Evolutionary conservation across 2,113 vertebrate genomes (phyloP).

Genomic region (Tetrax tetrax): DNA sequence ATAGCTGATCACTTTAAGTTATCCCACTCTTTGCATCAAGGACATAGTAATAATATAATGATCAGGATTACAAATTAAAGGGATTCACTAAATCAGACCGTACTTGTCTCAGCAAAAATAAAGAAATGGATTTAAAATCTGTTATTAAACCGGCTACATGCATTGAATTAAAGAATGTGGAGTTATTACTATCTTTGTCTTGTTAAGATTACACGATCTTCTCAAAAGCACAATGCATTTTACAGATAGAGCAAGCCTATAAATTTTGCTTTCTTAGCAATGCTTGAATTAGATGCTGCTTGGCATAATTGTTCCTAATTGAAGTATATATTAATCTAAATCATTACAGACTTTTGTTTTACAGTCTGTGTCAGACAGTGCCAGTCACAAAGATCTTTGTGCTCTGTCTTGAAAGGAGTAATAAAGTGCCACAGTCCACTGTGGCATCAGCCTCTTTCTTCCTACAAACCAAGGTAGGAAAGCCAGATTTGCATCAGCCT

Average conservation of each 20-base stretch:
- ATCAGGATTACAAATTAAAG: slow-evolving; percentile 40
- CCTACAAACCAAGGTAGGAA: not conserved
- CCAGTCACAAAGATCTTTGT: not conserved
- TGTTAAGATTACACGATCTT: slow-evolving; percentile 27
- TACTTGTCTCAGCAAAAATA: slow-evolving; percentile 6
- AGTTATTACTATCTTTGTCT: slow-evolving; percentile 45
- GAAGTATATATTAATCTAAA: not conserved
- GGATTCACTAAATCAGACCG: slow-evolving; percentile 42
- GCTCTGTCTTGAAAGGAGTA: not conserved
- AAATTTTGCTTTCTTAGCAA: not conserved
- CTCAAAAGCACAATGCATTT: not conserved
- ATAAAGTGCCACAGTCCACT: not conserved
- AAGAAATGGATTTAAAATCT: slow-evolving; percentile 48
- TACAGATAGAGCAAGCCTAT: not conserved
- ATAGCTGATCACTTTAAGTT: slow-evolving; percentile 15
- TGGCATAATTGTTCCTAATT: not conserved
- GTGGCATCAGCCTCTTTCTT: not conserved
- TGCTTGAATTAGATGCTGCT: not conserved
- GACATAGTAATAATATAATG: slow-evolving; percentile 38
- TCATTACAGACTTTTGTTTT: not conserved
- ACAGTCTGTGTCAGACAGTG: not conserved
- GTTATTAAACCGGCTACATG: slow-evolving; percentile 47
- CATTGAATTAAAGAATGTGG: slow-evolving; percentile 33
- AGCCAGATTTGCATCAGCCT: not conserved
- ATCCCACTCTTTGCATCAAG: slow-evolving; percentile 9